Evolutionary conservation across 64 coral and sea anemone species (phyloP).

Genomic region (Orbicella faveolata): DNA sequence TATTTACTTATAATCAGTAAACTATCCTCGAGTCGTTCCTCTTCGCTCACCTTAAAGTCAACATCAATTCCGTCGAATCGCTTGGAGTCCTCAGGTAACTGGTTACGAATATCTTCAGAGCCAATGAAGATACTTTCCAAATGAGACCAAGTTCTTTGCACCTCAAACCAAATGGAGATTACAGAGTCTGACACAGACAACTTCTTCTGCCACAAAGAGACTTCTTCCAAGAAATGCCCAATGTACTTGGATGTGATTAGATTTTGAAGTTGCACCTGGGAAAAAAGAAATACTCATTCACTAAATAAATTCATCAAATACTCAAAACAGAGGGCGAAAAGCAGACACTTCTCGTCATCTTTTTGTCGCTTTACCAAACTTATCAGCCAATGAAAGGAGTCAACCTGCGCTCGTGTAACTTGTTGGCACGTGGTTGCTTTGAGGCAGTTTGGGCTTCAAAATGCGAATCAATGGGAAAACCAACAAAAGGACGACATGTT

Average conservation of each 20-base stretch:
- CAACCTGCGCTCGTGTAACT: too few species aligned
- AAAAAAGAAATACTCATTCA: neutral
- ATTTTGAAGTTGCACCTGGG: slow-evolving; percentile 95
- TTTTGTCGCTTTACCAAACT: neutral
- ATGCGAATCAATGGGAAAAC: too few species aligned
- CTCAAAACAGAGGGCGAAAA: neutral
- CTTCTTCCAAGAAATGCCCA: slow-evolving; percentile 98
- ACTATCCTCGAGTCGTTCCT: neutral
- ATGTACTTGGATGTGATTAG: slow-evolving; percentile 99
- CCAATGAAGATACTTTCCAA: slow-evolving; percentile 99
- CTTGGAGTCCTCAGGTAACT: slow-evolving; percentile 94
- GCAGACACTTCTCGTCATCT: neutral
- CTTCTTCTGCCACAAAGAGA: slow-evolving; percentile 97
- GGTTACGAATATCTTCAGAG: slow-evolving; percentile 98
- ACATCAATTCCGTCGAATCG: slow-evolving; percentile 96
- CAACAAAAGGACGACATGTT: too few species aligned
- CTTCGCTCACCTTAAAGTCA: slow-evolving; percentile 78
- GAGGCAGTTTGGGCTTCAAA: too few species aligned
- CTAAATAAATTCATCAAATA: too few species aligned
- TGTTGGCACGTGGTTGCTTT: too few species aligned
- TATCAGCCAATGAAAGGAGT: neutral
- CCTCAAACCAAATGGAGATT: slow-evolving; percentile 99
- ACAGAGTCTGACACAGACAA: slow-evolving; percentile 92
- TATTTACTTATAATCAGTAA: too few species aligned
- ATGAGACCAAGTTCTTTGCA: slow-evolving; percentile 99